These are phyloP conservation scores for Tachina lurida DNA, from an alignment of 2,888 invertebrate genomes.

Conservation along the genomic window DNA sequence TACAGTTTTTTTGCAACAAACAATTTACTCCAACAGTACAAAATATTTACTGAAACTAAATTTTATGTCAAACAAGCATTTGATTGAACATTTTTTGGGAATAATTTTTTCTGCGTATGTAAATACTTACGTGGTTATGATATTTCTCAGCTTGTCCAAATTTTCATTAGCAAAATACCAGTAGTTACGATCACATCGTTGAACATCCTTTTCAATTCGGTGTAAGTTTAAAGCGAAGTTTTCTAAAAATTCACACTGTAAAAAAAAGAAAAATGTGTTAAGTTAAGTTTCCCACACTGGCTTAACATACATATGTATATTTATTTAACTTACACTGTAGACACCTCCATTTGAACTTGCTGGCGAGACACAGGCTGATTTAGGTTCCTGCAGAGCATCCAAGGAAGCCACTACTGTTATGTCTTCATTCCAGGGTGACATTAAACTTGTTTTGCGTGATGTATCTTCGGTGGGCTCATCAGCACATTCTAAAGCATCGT, in stretches of 20 bases:
- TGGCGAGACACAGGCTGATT: constrained; percentile 90
- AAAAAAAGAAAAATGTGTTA: neutral
- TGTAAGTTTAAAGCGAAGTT: constrained; percentile 94
- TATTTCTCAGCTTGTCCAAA: constrained; percentile 94
- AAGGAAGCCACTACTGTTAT: constrained; percentile 81
- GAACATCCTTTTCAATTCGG: constrained; percentile 98
- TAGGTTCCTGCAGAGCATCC: constrained; percentile 81
- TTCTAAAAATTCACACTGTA: constrained; percentile 91
- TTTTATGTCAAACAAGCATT: no score
- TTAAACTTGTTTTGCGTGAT: constrained; percentile 83
- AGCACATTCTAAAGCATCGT: constrained; percentile 85
- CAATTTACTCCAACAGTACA: no score
- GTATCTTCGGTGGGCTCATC: constrained; percentile 85
- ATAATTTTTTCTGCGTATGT: no score
- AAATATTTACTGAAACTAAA: no score
- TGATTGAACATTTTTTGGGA: no score
- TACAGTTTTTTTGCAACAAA: no score
- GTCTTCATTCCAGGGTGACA: constrained; percentile 88
- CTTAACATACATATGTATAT: neutral
- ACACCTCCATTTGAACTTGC: constrained; percentile 95
- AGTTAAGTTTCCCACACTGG: neutral
- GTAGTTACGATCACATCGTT: constrained; percentile 96
- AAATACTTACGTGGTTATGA: constrained; percentile 95
- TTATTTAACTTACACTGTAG: constrained; percentile 87
- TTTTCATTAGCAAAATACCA: constrained; percentile 95